Evolutionary conservation across 2,113 vertebrate species (phyloP), one percentile per base, ranked within the genome.

Genomic region (Halcyon senegalensis): DNA sequence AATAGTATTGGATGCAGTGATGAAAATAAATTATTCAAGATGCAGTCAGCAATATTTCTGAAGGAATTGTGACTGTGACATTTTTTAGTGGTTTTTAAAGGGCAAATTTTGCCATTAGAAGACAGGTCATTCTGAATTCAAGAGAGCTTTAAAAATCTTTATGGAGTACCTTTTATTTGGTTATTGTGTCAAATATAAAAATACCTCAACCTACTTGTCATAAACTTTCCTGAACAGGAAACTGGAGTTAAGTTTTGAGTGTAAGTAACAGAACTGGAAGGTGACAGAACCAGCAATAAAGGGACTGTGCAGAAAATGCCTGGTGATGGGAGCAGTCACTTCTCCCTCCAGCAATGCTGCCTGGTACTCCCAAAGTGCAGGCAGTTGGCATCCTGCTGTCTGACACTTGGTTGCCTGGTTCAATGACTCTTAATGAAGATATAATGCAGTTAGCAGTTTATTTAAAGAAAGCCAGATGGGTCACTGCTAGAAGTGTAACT

Each of bases 21-120:
- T 72, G 66, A 76, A 94, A 92, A 60, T 91, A 23, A 93, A 70
- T 67, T 76, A 89, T 95, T 86, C 89, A 96, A 74, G n/a, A 83
- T 6, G 39, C 18, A 48, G 41, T 89, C 35, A 51, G 37, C 21
- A 35, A 60, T 93, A 92, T 84, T 95, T 94, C 33, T 77, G 28
- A 73, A 67, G 63, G 21, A 90, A 90, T 79, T 70, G 16, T 10
- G 3, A 73, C 13, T 63, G 12, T 62, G 69, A 21, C 13, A 70
- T 55, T 76, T 69, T 84, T 91, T 84, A 30, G 11, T 51, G 33
- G 33, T 66, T 68, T 93, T 18, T 62, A 82, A 94, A 74, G 58
- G 41, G 15, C 13, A 90, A n/a, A 41, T 76, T 94, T 97, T 93
- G 11, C 35, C 37, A 15, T 55, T 93, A 94, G 76, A 76, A 73